Conservation (phyloP, 64 coral and sea anemone species). For the Montipora efflorescens region DNA sequence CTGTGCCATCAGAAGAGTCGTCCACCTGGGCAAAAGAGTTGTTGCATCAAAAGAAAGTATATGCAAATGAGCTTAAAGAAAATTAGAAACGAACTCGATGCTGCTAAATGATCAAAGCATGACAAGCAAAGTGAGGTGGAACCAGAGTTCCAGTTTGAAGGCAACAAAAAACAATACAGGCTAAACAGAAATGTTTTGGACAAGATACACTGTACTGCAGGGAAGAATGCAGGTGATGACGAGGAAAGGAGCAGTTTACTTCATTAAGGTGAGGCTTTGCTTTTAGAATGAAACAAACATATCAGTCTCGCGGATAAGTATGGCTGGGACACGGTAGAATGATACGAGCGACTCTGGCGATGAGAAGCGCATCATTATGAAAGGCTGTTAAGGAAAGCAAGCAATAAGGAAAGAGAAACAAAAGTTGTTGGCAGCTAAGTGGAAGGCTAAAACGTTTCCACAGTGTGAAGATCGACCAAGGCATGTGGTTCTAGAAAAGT, state of each 20-base stretch:
- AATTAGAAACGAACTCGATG: background rate
- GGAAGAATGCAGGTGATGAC: background rate
- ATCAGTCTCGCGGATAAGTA: slow-evolving; percentile 48
- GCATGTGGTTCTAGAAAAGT: background rate
- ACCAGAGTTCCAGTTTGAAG: background rate
- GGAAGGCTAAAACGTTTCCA: background rate
- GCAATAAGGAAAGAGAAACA: background rate
- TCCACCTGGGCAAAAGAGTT: background rate
- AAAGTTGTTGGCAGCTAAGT: slow-evolving; percentile 22
- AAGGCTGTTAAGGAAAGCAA: slow-evolving; percentile 51
- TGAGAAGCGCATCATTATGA: slow-evolving; percentile 19
- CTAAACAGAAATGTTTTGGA: slow-evolving; percentile 8
- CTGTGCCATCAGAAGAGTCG: no score
- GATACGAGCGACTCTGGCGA: slow-evolving; percentile 32
- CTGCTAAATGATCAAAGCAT: background rate
- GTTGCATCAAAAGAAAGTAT: background rate
- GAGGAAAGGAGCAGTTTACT: background rate
- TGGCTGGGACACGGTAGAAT: slow-evolving; percentile 53
- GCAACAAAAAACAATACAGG: slow-evolving; percentile 57
- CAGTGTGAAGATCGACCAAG: background rate
- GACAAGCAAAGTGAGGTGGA: background rate
- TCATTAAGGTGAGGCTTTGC: slow-evolving; percentile 32
- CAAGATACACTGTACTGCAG: background rate
- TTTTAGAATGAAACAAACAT: slow-evolving; percentile 28
- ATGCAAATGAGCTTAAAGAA: background rate